Percentiles rank a stretch among this genome's conserved stretches.
Evolutionary conservation across 2,888 invertebrate genomes (phyloP).

Genomic region (Odontocerum albicorne): DNA sequence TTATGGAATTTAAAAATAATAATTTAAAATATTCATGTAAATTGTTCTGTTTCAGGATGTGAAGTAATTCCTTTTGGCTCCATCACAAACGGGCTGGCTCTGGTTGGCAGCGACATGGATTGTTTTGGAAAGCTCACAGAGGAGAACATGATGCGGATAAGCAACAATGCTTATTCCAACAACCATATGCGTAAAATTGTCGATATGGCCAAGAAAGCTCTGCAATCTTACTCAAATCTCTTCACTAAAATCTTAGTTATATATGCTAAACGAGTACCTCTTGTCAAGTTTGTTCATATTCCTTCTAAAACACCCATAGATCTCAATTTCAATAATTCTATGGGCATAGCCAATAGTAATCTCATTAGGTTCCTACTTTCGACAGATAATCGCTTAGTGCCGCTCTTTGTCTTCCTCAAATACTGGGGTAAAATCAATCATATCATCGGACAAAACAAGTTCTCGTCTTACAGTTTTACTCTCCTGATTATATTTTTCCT

Average conservation of each 20-base stretch:
- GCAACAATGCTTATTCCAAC: slow-evolving; percentile 8
- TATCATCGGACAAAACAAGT: slow-evolving; percentile 58
- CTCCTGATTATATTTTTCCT: slow-evolving; percentile 70
- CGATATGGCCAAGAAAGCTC: slow-evolving; percentile 40
- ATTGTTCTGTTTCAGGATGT: slow-evolving; percentile 47
- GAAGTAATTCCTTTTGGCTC: slow-evolving; percentile 69
- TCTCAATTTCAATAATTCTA: slow-evolving; percentile 69
- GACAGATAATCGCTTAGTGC: slow-evolving; percentile 60
- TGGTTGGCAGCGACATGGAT: slow-evolving; percentile 73
- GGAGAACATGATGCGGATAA: background rate
- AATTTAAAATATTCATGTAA: too few species aligned
- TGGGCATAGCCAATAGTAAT: slow-evolving; percentile 70
- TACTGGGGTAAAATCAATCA: slow-evolving; percentile 71
- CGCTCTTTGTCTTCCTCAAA: slow-evolving; percentile 66
- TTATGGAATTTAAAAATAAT: too few species aligned
- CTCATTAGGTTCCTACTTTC: slow-evolving; percentile 61
- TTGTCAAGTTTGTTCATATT: slow-evolving; percentile 70
- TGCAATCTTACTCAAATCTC: slow-evolving; percentile 45
- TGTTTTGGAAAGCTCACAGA: slow-evolving; percentile 60
- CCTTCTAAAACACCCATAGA: slow-evolving; percentile 67
- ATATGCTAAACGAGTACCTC: slow-evolving; percentile 74
- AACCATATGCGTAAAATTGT: slow-evolving; percentile 39
- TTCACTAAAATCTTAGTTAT: slow-evolving; percentile 65
- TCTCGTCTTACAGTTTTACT: slow-evolving; percentile 71
- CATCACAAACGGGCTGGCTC: slow-evolving; percentile 68